These are phyloP conservation scores for Mamestra brassicae DNA, from an alignment of 2,888 invertebrate species.

Conservation along the genomic window DNA sequence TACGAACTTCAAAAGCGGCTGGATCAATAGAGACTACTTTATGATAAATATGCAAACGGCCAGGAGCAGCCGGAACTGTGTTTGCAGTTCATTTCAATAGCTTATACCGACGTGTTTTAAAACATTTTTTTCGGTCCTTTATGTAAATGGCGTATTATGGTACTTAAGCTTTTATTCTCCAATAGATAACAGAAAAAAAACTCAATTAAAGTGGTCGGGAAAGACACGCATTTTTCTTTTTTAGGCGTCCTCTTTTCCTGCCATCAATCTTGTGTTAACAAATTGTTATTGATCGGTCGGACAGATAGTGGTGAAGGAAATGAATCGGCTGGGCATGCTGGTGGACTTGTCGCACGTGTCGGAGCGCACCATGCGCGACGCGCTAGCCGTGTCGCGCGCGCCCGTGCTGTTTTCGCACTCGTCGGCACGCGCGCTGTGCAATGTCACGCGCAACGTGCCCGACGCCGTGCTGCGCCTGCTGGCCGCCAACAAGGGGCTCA, in stretches of 20 bases:
- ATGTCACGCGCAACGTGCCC: constrained; percentile 95
- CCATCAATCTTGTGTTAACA: constrained; percentile 46
- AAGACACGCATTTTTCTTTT: constrained; percentile 16
- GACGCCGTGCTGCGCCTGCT: constrained; percentile 94
- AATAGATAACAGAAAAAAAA: constrained; percentile 35
- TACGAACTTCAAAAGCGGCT: constrained; percentile 71
- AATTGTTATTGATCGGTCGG: constrained; percentile 47
- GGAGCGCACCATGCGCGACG: constrained; percentile 95
- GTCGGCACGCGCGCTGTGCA: constrained; percentile 95
- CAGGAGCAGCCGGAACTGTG: constrained; percentile 63
- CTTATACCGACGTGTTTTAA: constrained; percentile 39
- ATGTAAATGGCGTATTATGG: constrained; percentile 23
- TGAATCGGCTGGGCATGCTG: constrained; percentile 97
- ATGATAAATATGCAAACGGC: constrained; percentile 78
- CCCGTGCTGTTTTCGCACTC: constrained; percentile 97
- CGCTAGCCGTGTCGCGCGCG: constrained; percentile 94
- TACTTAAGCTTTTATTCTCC: constrained; percentile 19
- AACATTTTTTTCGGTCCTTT: constrained; percentile 34
- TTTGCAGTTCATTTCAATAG: constrained; percentile 71
- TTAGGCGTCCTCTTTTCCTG: constrained; percentile 20
- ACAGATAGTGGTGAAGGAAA: constrained; percentile 95
- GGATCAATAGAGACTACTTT: constrained; percentile 78
- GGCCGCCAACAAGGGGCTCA: constrained; percentile 95
- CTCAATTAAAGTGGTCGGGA: constrained; percentile 30
- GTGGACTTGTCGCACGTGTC: constrained; percentile 96